Conservation (phyloP, 2,113 vertebrate species). For the Gulo gulo region DNA sequence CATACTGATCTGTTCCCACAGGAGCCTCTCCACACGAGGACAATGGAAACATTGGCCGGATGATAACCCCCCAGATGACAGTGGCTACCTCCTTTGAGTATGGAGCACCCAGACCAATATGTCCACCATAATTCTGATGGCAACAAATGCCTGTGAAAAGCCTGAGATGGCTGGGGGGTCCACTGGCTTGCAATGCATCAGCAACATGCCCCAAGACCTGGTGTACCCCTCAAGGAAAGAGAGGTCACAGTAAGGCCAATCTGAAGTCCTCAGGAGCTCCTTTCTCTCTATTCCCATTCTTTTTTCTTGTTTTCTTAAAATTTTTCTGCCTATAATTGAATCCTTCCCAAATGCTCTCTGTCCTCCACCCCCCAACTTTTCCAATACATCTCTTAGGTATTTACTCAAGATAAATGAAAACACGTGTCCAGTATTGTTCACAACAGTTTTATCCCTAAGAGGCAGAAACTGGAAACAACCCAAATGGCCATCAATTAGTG, state of each 20-base stretch:
- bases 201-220: background rate
- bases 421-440: background rate
- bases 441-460: background rate
- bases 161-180: background rate
- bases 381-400: background rate
- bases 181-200: background rate
- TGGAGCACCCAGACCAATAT: background rate
- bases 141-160: background rate
- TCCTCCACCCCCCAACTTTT: background rate
- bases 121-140: background rate
- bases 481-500: background rate
- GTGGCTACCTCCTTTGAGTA: background rate
- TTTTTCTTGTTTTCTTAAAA: background rate
- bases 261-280: background rate
- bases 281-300: background rate
- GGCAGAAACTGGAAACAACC: background rate
- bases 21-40: background rate
- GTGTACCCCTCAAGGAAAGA: background rate
- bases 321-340: background rate
- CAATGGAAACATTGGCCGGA: background rate
- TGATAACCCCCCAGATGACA: background rate
- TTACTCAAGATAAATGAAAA: background rate
- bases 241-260: background rate
- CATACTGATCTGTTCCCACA: background rate
- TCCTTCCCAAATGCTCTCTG: background rate